Base-by-base conservation (phyloP, 1,140 invertebrate species). In the Batillaria attramentaria region DNA sequence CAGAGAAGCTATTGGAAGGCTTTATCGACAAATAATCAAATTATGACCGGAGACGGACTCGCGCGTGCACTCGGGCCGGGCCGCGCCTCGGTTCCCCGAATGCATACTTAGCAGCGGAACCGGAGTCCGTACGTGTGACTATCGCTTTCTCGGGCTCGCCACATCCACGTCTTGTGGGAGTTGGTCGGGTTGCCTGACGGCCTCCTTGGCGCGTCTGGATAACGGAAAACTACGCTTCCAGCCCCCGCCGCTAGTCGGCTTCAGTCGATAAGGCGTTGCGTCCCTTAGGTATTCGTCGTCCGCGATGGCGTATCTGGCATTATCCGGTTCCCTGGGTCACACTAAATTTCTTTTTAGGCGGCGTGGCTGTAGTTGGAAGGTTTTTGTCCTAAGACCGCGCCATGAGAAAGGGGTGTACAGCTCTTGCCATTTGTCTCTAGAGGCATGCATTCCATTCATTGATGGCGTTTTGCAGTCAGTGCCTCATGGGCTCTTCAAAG, bases 11-110 rank as follows among this genome's bases (percentile, higher is more conserved):
- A 75, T 75, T 46, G 72, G 72, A 75, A 75, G 57, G 72, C 54
- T 75, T 75, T 75, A 75, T 75, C 72, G 72, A 75, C 72, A 75
- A 75, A 57, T 75, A 75, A 75, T 75, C 72, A 75, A 75, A 75
- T 75, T 75, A 75, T 75, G 72, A 75, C 72, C 72, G n/a, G n/a
- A n/a, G n/a, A n/a, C 72, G 4, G 54, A 3, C 33, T 62, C 68
- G 68, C 37, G n/a, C 24, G 10, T 18, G 20, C 65, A 41, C 68
- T 18, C 54, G 57, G 54, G n/a, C n/a, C 31, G 31, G 16, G 24
- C 8, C 42, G 13, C 8, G 8, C 41, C 42, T 43, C 5, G 4
- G 13, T 31, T 35, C 57, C 16, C 72, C 50, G 37, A 57, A 39
- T 39, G 39, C 72, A 62, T 75, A 75, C 72, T 75, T 57, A 62